Conservation (phyloP, 2,888 invertebrate genomes). For the Leucophenga montana region DNA sequence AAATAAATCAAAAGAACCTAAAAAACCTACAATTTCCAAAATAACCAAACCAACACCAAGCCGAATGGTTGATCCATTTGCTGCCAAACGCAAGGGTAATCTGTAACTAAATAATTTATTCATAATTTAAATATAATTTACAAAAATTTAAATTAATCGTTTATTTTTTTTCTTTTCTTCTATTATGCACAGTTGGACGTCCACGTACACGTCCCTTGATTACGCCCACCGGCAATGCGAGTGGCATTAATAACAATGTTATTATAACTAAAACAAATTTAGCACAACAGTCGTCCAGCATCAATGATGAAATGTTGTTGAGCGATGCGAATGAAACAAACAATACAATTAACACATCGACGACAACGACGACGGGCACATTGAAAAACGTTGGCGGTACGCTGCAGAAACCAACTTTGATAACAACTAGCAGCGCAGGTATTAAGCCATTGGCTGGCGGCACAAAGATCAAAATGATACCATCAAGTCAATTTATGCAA, state of each 20-base stretch:
- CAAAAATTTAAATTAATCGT: not conserved
- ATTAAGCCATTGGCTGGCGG: slow-evolving; percentile 45
- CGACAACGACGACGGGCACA: slow-evolving; percentile 19
- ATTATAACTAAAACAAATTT: slow-evolving; percentile 20
- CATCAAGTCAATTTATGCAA: slow-evolving; percentile 71
- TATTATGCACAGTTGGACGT: slow-evolving; percentile 73
- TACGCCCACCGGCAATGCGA: slow-evolving; percentile 27
- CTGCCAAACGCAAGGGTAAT: slow-evolving; percentile 72
- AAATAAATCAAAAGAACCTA: slow-evolving; percentile 34
- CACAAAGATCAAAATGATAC: slow-evolving; percentile 72
- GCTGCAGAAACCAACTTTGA: slow-evolving; percentile 41
- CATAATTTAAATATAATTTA: no score
- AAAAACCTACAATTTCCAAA: slow-evolving; percentile 53
- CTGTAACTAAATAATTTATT: no score
- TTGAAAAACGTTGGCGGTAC: slow-evolving; percentile 20
- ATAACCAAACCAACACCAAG: slow-evolving; percentile 55
- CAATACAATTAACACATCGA: not conserved
- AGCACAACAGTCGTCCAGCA: slow-evolving; percentile 31
- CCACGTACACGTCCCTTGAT: slow-evolving; percentile 71
- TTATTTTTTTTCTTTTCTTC: slow-evolving; percentile 7
- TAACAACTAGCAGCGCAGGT: slow-evolving; percentile 23
- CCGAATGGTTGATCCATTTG: slow-evolving; percentile 66
- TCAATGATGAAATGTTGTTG: slow-evolving; percentile 69
- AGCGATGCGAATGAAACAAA: slow-evolving; percentile 63
- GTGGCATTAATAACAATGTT: slow-evolving; percentile 1